A percentile compares a stretch with the other conserved stretches of the same genome.
phyloP scores from a whole-genome alignment of 2,113 vertebrate genomes.

The Gnathonemus echidnorhynchus region DNA sequence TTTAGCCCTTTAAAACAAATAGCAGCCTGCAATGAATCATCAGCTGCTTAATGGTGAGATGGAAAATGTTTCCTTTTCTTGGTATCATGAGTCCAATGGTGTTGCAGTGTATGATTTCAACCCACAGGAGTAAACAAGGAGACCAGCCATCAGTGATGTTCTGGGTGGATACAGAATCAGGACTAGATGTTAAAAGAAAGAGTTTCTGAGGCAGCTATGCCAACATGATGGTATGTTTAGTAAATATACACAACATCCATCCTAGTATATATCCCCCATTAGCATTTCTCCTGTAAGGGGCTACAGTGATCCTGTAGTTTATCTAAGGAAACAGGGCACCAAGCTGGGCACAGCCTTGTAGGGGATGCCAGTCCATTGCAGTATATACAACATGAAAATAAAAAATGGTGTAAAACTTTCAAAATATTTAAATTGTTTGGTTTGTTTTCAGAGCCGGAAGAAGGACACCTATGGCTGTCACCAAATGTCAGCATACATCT shows the following conservation, averaged over 20 bases:
- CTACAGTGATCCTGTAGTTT: neutral
- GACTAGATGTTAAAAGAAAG: neutral
- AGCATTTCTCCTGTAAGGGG: neutral
- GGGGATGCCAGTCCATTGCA: neutral
- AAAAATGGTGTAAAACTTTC: neutral
- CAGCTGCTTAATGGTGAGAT: neutral
- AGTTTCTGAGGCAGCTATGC: neutral
- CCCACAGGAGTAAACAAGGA: neutral
- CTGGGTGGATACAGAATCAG: neutral
- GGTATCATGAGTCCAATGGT: neutral
- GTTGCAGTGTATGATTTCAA: neutral
- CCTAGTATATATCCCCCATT: neutral
- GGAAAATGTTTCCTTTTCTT: neutral
- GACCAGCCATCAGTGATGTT: neutral
- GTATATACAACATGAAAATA: neutral
- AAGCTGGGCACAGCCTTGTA: neutral
- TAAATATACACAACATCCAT: neutral
- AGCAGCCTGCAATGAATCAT: neutral
- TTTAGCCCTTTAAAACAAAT: neutral
- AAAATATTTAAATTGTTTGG: neutral
- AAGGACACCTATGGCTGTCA: neutral
- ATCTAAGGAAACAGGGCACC: neutral
- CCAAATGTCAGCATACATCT: constrained; percentile 25
- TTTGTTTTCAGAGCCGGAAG: neutral
- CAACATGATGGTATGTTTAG: neutral